Base-by-base conservation (phyloP, 2,888 invertebrate species). In the Hypomecis atomaria region DNA sequence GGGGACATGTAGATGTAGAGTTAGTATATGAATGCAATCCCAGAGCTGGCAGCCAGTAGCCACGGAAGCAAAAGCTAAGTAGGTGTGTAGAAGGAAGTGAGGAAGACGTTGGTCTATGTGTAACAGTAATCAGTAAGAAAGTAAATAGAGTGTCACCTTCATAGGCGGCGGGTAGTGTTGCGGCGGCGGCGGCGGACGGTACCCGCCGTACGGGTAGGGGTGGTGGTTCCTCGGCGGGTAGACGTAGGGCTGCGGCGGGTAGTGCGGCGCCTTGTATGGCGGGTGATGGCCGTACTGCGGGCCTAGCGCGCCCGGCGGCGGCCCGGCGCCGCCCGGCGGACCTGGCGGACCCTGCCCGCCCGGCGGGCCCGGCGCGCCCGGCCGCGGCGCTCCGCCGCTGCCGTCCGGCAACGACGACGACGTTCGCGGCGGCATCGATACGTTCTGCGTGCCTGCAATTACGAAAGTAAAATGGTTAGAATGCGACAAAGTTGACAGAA, bases 401-500 rank as follows among this genome's bases (percentile, higher is more conserved):
- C 93, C 94, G 88, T 88, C 93, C 74, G 91, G 88, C 94, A 96
- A 87, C 93, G 95, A 93, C 89, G 98, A 98, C 82, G 98, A 97
- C 89, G 98, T 98, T 87, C 98, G 96, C 87, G 97, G 97, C 88
- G 98, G 98, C 96, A 98, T 98, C 93, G 97, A 96, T 95, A 97
- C 96, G 96, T 96, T 98, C 95, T 97, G 97, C 89, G 96, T 96
- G 86, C 96, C 96, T 96, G 89, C 45, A 90, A 93, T 57, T 57
- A 55, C 42, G n/a, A 58, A 13, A 49, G 37, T 13, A 9, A 13
- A 5, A 37, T 23, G 23, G 23, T 23, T 23, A 23, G 23, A 23
- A 23, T 23, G 3, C 23, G 23, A 23, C 23, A 23, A 23, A 23
- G 23, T 23, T 23, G 23, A 23, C 23, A 23, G 3, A 23, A 23